phyloP scores from a whole-genome alignment of 2,113 vertebrate species.

The Bothrops jararaca region DNA sequence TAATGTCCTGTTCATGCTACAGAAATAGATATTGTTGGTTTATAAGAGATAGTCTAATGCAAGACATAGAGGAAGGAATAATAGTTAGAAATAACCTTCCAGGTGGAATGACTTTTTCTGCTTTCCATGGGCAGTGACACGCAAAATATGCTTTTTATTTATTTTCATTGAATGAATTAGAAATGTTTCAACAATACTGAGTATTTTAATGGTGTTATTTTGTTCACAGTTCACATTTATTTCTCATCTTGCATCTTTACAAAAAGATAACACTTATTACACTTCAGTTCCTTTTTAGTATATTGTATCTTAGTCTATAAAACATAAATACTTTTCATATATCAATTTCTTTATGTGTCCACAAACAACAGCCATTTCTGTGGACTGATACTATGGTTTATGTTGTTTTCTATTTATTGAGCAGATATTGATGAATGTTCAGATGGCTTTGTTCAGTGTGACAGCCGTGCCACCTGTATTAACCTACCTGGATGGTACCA shows the following conservation, averaged over 20 bases:
- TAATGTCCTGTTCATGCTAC: slow-evolving; percentile 5
- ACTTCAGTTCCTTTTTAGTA: background rate
- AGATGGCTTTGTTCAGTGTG: slow-evolving; percentile 93
- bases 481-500: slow-evolving; percentile 99
- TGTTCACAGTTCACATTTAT: background rate
- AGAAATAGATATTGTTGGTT: slow-evolving; percentile 24
- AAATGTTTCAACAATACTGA: background rate
- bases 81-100: background rate
- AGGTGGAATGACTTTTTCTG: background rate
- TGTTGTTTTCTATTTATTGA: slow-evolving; percentile 42
- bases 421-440: slow-evolving; percentile 96
- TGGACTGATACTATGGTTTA: background rate
- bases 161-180: slow-evolving; percentile 19
- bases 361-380: slow-evolving; percentile 12
- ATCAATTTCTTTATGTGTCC: slow-evolving; percentile 9
- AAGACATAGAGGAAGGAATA: background rate
- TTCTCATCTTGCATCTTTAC: background rate
- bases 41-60: background rate
- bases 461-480: slow-evolving; percentile 91
- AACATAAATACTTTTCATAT: slow-evolving; percentile 25
- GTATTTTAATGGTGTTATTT: background rate
- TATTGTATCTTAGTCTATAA: background rate
- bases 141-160: slow-evolving; percentile 15
- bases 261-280: slow-evolving; percentile 6
- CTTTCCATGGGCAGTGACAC: background rate